A percentile compares a stretch with the other conserved stretches of the same genome.
These are phyloP conservation scores for Tonatia bakeri DNA, from an alignment of 2,113 vertebrate genomes.

Conservation along the genomic window DNA sequence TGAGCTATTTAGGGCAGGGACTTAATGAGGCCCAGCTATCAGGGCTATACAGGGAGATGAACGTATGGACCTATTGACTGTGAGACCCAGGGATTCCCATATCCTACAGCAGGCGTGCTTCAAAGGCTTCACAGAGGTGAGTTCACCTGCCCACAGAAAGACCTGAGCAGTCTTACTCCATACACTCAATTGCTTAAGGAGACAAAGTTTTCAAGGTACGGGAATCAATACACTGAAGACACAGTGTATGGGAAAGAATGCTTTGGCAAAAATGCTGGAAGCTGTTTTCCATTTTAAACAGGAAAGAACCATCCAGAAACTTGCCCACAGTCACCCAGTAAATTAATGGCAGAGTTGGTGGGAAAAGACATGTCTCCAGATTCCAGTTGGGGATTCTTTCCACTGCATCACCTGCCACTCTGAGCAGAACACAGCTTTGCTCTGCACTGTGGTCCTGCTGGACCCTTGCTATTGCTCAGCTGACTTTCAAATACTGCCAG, in stretches of 20 bases:
- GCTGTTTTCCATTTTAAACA: neutral
- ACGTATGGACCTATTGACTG: neutral
- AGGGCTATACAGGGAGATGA: neutral
- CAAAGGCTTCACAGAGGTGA: neutral
- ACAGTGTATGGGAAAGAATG: neutral
- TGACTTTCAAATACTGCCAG: constrained; percentile 14
- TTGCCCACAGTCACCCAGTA: neutral
- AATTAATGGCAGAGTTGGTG: constrained; percentile 16
- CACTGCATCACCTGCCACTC: neutral
- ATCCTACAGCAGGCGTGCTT: neutral
- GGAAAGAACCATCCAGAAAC: neutral
- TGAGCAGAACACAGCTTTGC: neutral
- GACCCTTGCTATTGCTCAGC: neutral
- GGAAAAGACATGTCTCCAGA: neutral
- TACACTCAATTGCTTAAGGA: neutral
- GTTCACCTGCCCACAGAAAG: neutral
- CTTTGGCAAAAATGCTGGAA: neutral
- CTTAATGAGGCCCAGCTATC: neutral
- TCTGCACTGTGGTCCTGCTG: neutral
- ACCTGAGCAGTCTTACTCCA: neutral
- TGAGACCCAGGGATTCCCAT: neutral
- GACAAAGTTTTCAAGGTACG: neutral
- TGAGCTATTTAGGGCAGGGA: neutral
- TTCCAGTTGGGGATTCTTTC: neutral
- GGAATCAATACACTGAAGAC: neutral